A percentile compares a stretch with the other conserved stretches of the same genome.
Conservation (phyloP, 1,140 invertebrate genomes). For the Platyscapa corneri region DNA sequence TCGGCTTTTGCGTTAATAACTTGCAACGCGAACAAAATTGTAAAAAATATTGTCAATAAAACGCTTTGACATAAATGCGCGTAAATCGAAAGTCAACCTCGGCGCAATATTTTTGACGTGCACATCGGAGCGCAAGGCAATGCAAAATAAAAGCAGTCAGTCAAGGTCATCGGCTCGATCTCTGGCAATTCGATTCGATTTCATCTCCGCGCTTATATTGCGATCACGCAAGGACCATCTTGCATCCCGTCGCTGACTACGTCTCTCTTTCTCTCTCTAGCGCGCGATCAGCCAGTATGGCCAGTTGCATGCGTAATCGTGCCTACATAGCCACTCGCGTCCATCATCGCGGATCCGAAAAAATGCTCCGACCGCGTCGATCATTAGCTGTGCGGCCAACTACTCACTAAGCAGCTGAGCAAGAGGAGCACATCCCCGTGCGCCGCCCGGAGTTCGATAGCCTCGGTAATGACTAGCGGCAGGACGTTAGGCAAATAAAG, state of each 20-base stretch:
- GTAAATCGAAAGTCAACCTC: not conserved
- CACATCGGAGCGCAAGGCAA: not conserved
- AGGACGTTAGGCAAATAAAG: slow-evolving; percentile 71
- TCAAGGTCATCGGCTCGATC: slow-evolving; percentile 2
- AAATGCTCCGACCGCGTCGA: slow-evolving; percentile 3
- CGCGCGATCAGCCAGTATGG: not conserved
- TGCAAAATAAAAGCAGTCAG: not conserved
- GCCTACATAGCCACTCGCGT: not conserved
- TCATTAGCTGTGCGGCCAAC: slow-evolving; percentile 9
- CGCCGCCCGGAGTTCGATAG: slow-evolving; percentile 44
- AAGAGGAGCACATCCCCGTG: slow-evolving; percentile 6
- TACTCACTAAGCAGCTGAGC: not conserved
- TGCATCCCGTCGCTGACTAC: not conserved
- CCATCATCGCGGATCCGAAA: not conserved
- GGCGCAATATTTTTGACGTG: not conserved
- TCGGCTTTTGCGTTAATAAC: not conserved
- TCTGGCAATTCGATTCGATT: slow-evolving; percentile 29
- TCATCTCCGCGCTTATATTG: slow-evolving; percentile 11
- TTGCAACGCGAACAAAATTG: not conserved
- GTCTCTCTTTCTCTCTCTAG: not conserved
- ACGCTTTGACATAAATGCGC: not conserved
- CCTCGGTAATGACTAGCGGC: slow-evolving; percentile 68
- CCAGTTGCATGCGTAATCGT: not conserved
- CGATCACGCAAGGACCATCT: slow-evolving; percentile 17
- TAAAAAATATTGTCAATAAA: slow-evolving; percentile 27